Evolutionary conservation across 2,113 vertebrate genomes (phyloP).

Genomic region (Heterocephalus glaber): DNA sequence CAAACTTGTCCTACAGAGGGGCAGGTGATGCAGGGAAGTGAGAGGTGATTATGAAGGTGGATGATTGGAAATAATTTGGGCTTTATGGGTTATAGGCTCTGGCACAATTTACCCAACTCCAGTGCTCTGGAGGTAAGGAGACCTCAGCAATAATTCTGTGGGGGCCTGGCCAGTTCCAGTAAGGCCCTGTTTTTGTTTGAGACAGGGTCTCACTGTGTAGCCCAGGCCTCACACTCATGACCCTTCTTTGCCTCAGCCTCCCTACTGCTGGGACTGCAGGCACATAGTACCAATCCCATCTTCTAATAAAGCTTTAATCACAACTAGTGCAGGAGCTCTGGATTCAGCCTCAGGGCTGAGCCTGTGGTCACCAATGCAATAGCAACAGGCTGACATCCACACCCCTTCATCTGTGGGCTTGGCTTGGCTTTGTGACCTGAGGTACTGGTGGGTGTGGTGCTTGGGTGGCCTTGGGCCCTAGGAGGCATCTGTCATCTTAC

Average conservation of each 20-base stretch:
- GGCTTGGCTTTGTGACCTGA: neutral
- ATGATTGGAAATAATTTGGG: fast-evolving
- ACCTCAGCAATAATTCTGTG: fast-evolving
- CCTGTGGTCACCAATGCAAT: neutral
- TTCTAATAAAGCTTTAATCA: neutral
- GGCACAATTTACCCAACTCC: fast-evolving
- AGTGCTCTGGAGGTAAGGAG: fast-evolving
- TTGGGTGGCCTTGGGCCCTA: neutral
- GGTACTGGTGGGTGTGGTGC: neutral
- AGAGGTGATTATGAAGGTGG: neutral
- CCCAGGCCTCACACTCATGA: neutral
- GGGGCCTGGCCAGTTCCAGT: neutral
- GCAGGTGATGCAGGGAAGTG: fast-evolving
- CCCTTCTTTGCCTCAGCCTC: neutral
- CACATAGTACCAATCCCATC: neutral
- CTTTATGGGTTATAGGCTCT: fast-evolving
- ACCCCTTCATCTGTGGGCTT: neutral
- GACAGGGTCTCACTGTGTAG: neutral
- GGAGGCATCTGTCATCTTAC: neutral
- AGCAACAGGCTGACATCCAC: neutral
- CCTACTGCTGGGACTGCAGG: neutral
- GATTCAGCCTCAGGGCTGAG: neutral
- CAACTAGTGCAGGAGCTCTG: neutral
- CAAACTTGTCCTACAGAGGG: neutral
- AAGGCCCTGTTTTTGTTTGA: neutral